Base-by-base conservation (phyloP, 2,888 invertebrate genomes). In the Adelphocoris suturalis region DNA sequence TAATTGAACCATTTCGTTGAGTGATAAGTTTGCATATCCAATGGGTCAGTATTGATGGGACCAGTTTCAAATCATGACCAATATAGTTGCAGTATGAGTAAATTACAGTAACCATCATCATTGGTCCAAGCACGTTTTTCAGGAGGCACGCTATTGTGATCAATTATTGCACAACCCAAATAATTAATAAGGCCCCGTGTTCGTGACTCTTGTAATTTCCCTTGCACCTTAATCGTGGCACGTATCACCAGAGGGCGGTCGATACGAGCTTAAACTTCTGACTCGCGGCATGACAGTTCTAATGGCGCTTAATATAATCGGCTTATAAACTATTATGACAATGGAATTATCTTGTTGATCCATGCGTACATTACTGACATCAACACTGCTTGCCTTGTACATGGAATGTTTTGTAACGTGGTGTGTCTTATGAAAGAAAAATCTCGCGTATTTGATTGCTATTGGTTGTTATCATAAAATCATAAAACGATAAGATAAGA, bases 201-300 rank as follows among this genome's bases (percentile, higher is more conserved):
- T 68, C 68, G 68, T 68, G 68, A 68, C 68, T 68, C 23, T 19
- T 12, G 68, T 23, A 27, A 68, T 68, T 68, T 68, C 68, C 68
- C 23, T 68, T 68, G 68, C 68, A 68, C 68, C 68, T 68, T 68
- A 68, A 68, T 68, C 68, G 68, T 9, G 68, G 19, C 68, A 68
- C 68, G 68, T 68, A 68, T 68, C 68, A 68, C 61, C 61, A 13
- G 11, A 19, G 19, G 11, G 27, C 7, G 68, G 19, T 68, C 68
- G 68, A 68, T 68, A 68, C 19, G 27, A 68, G 68, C 68, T 23
- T 68, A 23, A 23, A 68, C 23, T 68, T 68, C 68, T 61, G 19
- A 9, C 68, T 12, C 27, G 68, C 11, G 27, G 23, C 68, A 68
- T 68, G 68, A 68, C 68, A 23, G 68, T 68, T 68, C 68, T 68